Conservation (phyloP, 2,113 vertebrate species). For the Nycticebus coucang region DNA sequence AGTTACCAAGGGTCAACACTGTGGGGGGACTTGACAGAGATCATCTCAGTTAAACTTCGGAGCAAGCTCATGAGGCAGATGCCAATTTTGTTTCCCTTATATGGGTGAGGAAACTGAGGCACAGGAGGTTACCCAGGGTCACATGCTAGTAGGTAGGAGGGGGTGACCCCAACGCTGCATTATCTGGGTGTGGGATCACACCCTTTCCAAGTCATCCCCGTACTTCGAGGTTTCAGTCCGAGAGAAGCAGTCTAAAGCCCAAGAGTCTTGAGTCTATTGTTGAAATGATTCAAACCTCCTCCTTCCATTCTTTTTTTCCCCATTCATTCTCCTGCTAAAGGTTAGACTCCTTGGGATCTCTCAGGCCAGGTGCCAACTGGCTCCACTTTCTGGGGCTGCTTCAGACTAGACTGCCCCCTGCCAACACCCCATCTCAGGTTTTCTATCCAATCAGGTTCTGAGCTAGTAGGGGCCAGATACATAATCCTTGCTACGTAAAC, state of each 20-base stretch:
- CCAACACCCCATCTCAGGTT: neutral
- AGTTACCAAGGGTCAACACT: neutral
- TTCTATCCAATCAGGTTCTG: neutral
- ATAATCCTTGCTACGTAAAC: neutral
- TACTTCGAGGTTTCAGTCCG: neutral
- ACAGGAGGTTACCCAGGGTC: neutral
- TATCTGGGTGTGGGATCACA: neutral
- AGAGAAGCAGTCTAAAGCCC: neutral
- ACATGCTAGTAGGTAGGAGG: neutral
- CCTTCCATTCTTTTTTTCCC: neutral
- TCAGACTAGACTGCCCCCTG: no score
- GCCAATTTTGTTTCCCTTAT: neutral
- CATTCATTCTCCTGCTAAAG: neutral
- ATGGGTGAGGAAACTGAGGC: neutral
- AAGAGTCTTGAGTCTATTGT: neutral
- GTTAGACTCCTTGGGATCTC: neutral
- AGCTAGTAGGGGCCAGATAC: neutral
- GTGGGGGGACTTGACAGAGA: neutral
- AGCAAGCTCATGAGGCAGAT: neutral
- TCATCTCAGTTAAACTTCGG: neutral
- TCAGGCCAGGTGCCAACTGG: neutral
- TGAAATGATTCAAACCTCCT: neutral
- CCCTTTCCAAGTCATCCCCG: neutral
- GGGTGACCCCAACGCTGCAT: neutral
- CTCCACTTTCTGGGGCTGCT: neutral